These are phyloP conservation scores for Cervus canadensis DNA, from an alignment of 2,113 vertebrate species.

Conservation along the genomic window DNA sequence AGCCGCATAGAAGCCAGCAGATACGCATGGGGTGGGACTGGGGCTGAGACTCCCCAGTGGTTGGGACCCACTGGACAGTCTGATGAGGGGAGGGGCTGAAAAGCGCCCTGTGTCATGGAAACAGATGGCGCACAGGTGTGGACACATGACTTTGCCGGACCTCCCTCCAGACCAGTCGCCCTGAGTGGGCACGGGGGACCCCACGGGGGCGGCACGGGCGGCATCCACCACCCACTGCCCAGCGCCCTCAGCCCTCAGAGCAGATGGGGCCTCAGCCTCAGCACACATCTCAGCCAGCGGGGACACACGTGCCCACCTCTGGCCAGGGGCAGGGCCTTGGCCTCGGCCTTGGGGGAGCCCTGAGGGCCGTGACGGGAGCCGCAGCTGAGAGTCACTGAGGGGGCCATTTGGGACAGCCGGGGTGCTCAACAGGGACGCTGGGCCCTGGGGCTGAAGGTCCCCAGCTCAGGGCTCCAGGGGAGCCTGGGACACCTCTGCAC, in stretches of 20 bases:
- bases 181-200: accelerated
- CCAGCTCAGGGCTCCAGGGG: not conserved
- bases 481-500: not conserved
- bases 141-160: not conserved
- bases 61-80: not conserved
- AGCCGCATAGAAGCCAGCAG: accelerated
- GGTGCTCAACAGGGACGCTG: not conserved
- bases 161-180: not conserved
- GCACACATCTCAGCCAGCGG: not conserved
- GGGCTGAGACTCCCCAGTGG: no score
- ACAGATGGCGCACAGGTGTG: accelerated
- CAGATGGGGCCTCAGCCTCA: accelerated
- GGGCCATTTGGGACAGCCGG: not conserved
- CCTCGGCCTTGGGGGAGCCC: not conserved
- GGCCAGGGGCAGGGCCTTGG: not conserved
- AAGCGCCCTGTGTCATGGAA: not conserved
- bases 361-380: accelerated
- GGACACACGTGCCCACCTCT: not conserved
- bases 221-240: accelerated
- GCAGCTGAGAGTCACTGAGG: no score
- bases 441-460: not conserved
- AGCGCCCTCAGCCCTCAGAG: not conserved
- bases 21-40: accelerated
- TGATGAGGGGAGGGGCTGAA: not conserved
- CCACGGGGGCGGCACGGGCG: accelerated